A percentile compares a stretch with the other conserved stretches of the same genome.
phyloP scores from a whole-genome alignment of 2,797 vertebrate species.

The Malurus leucopterus region DNA sequence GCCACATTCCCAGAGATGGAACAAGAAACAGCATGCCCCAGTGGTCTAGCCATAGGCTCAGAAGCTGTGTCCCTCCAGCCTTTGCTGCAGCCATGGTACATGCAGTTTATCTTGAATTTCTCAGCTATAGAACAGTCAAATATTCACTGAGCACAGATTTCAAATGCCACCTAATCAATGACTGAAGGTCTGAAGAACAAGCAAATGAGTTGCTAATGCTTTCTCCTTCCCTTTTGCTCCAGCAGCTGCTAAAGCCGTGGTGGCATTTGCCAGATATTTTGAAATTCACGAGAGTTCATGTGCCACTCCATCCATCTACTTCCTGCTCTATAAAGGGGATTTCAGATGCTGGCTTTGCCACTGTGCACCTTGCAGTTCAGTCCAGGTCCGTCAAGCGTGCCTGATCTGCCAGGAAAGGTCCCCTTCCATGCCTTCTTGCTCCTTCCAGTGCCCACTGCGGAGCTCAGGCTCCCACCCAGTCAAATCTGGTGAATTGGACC shows the following conservation, averaged over 20 bases:
- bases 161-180: not conserved
- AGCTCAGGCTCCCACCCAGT: not conserved
- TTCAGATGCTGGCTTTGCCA: not conserved
- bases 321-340: not conserved
- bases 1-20: not conserved
- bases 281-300: not conserved
- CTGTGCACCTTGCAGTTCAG: not conserved
- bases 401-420: not conserved
- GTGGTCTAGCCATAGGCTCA: not conserved
- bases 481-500: not conserved
- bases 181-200: not conserved
- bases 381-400: not conserved
- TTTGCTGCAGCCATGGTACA: not conserved
- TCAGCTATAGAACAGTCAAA: not conserved
- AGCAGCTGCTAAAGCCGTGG: not conserved
- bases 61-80: not conserved
- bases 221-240: not conserved
- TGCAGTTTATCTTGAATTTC: not conserved
- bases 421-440: not conserved
- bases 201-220: not conserved
- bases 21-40: not conserved
- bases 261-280: not conserved
- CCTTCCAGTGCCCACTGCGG: not conserved
- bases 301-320: not conserved
- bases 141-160: not conserved